Conservation (phyloP, 1,140 invertebrate genomes). For the Neodiprion virginianus region DNA sequence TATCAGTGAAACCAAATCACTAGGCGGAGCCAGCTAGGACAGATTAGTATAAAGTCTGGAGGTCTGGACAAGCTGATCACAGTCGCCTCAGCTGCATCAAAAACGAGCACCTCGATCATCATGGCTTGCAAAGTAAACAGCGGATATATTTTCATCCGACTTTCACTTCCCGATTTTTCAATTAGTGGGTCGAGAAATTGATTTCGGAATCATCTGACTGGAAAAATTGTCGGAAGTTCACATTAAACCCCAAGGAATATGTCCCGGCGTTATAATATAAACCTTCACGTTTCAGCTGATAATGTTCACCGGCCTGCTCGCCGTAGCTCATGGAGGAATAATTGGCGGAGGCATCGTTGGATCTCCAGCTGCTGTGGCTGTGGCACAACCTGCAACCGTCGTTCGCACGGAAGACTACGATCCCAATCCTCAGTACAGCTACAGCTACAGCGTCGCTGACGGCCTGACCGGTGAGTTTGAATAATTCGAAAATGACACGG, state of each 20-base stretch:
- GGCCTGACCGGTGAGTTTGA: slow-evolving; percentile 65
- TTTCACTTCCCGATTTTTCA: not conserved
- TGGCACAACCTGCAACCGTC: slow-evolving; percentile 49
- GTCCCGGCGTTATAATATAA: too few species aligned
- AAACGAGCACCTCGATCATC: slow-evolving; percentile 29
- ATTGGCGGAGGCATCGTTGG: slow-evolving; percentile 27
- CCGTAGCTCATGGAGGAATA: slow-evolving; percentile 43
- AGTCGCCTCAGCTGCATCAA: slow-evolving; percentile 34
- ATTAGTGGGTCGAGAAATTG: slow-evolving; percentile 9
- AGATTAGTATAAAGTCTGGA: slow-evolving; percentile 43
- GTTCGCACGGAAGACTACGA: slow-evolving; percentile 67
- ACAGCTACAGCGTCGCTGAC: slow-evolving; percentile 75
- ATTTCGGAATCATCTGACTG: too few species aligned
- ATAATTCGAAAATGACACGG: too few species aligned
- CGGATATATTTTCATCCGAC: not conserved
- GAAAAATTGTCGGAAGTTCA: too few species aligned
- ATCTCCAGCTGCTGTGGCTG: slow-evolving; percentile 35
- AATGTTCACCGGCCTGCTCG: slow-evolving; percentile 40
- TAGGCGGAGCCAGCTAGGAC: slow-evolving; percentile 30
- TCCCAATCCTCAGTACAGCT: slow-evolving; percentile 75
- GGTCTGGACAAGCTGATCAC: slow-evolving; percentile 23
- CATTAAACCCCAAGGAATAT: too few species aligned
- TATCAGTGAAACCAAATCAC: slow-evolving; percentile 25
- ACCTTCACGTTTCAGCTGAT: slow-evolving; percentile 33
- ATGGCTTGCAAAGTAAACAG: slow-evolving; percentile 45